These are phyloP conservation scores for Polymixis lichenea DNA, from an alignment of 2,888 invertebrate species.

Conservation along the genomic window DNA sequence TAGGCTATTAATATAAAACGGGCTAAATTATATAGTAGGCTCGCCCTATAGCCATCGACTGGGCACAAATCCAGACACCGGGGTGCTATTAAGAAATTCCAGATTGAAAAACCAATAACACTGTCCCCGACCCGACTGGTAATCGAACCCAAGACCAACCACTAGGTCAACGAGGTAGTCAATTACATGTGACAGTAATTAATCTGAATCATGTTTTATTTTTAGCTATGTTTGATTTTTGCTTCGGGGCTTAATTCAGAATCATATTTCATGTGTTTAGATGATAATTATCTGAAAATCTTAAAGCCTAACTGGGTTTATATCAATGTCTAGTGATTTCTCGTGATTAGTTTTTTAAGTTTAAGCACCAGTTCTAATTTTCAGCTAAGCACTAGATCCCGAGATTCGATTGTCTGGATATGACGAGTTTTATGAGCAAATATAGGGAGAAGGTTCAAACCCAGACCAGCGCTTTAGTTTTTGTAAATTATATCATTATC, in stretches of 20 bases:
- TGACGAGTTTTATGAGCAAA: too few relatives aligned
- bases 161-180: neutral
- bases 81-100: neutral
- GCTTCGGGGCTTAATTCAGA: slow-evolving; percentile 9
- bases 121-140: too few relatives aligned
- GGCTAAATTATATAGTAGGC: neutral
- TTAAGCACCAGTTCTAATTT: too few relatives aligned
- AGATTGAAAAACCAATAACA: too few relatives aligned
- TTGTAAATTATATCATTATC: too few relatives aligned
- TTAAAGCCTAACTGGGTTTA: slow-evolving; percentile 6
- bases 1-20: neutral
- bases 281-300: slow-evolving; percentile 14
- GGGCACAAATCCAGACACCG: neutral
- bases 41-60: neutral
- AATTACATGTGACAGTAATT: slow-evolving; percentile 33
- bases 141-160: neutral
- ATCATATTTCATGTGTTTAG: neutral
- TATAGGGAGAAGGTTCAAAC: too few relatives aligned
- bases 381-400: too few relatives aligned
- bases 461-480: too few relatives aligned
- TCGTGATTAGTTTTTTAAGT: too few relatives aligned
- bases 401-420: too few relatives aligned
- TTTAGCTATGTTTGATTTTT: slow-evolving; percentile 19
- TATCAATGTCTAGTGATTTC: neutral
- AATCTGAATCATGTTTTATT: slow-evolving; percentile 33